Base-by-base conservation (phyloP, 2,797 vertebrate genomes). In the Fistularia tabacaria region DNA sequence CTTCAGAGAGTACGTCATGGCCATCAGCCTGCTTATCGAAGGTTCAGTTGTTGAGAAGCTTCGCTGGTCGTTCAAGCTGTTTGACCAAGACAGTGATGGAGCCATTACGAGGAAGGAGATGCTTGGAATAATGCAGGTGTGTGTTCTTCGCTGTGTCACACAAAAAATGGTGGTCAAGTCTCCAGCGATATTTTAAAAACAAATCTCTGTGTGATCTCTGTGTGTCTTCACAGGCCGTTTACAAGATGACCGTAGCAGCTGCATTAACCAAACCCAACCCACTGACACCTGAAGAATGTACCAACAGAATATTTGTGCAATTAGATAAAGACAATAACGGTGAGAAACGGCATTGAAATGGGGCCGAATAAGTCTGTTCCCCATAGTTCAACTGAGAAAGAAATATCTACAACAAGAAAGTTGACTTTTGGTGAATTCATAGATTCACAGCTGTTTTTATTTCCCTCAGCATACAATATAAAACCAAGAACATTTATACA, bases 321-420 rank as follows among this genome's bases (percentile, higher is more conserved):
- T 73, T 92, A 68, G 90, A 91, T 73, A 91, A 89, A 85, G 90
- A 93, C 80, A 87, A 88, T n/a, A 83, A 92, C 5, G 87, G 89
- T 90, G 71, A 89, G 66, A 14, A 70, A 51, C 13, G 5, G 25
- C 25, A 25, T 25, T 25, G 25, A 25, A 25, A 25, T 25, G 5
- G 25, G 25, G 5, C 25, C 25, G 25, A 25, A 25, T 25, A 25
- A 25, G 25, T 25, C 25, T 3, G 25, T 25, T 25, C 25, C 25
- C 25, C 5, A 3, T 25, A 25, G 25, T 25, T 25, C 25, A 25
- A 25, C 25, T 25, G 25, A 25, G 25, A 25, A 25, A 25, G 25
- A 25, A 25, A 5, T 5, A 25, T 25, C 25, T 25, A 5, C 25
- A 25, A 25, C 25, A 25, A n/a, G n/a, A n/a, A 25, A 25, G 25